phyloP scores from a whole-genome alignment of 2,113 vertebrate species.

The Erythrocercus mccallii region DNA sequence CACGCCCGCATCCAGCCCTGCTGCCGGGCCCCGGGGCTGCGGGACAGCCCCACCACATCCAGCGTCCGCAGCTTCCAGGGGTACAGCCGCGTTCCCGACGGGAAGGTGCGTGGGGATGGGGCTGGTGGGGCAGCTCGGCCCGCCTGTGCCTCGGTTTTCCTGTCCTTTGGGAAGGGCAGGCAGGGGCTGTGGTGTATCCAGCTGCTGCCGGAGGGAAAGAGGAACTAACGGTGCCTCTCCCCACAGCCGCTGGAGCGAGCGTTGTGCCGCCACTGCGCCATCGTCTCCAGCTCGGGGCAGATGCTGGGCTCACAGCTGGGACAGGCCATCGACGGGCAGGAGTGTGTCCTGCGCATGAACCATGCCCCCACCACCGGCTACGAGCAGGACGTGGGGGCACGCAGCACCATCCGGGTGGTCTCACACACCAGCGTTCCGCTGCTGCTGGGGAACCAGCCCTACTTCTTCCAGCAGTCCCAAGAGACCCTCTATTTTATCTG shows the following conservation, averaged over 20 bases:
- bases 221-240: neutral
- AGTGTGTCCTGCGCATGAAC: constrained; percentile 93
- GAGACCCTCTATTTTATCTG: constrained; percentile 87
- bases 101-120: constrained; percentile 65
- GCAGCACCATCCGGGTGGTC: constrained; percentile 83
- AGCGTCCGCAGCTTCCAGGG: constrained; percentile 54
- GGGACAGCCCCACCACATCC: neutral
- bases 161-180: neutral
- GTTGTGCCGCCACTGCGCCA: constrained; percentile 78
- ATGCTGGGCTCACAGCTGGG: constrained; percentile 84
- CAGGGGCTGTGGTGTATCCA: neutral
- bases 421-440: constrained; percentile 91
- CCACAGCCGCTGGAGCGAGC: constrained; percentile 54
- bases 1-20: neutral
- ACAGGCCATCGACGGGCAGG: constrained; percentile 75
- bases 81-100: constrained; percentile 73
- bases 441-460: constrained; percentile 78
- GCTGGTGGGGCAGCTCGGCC: neutral
- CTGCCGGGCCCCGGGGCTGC: neutral
- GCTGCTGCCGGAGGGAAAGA: neutral
- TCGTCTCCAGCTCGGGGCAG: constrained; percentile 95
- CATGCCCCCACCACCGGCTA: constrained; percentile 85
- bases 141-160: neutral
- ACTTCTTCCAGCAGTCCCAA: constrained; percentile 82
- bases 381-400: constrained; percentile 84